A percentile compares a stretch with the other conserved stretches of the same genome.
Conservation (phyloP, 2,888 invertebrate genomes). For the Phortica magna region DNA sequence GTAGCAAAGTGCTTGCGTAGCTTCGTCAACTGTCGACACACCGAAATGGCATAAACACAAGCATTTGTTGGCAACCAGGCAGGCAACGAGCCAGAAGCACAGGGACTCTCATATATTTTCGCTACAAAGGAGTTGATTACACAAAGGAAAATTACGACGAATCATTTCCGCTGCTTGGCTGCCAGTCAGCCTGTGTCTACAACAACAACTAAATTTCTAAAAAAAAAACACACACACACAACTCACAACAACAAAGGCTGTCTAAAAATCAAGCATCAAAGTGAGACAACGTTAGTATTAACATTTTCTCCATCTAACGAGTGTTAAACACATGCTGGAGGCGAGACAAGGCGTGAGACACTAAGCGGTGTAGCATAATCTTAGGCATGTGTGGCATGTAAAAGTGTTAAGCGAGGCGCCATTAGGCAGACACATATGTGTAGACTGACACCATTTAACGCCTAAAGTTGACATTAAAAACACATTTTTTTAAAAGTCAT, state of each 20-base stretch:
- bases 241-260: slow-evolving; percentile 37
- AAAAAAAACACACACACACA: background rate
- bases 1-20: slow-evolving; percentile 25
- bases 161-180: slow-evolving; percentile 77
- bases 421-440: slow-evolving; percentile 23
- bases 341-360: background rate
- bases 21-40: background rate
- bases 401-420: slow-evolving; percentile 25
- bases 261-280: slow-evolving; percentile 53
- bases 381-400: slow-evolving; percentile 42
- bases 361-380: slow-evolving; percentile 37
- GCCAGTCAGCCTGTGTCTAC: slow-evolving; percentile 51
- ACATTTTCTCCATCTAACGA: background rate
- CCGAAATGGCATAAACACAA: background rate
- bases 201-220: slow-evolving; percentile 39
- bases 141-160: slow-evolving; percentile 77
- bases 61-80: slow-evolving; percentile 37
- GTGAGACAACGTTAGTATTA: slow-evolving; percentile 58
- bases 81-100: slow-evolving; percentile 51
- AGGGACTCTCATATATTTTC: slow-evolving; percentile 70
- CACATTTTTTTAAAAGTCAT: slow-evolving; percentile 54
- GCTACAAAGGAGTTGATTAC: slow-evolving; percentile 76
- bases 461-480: slow-evolving; percentile 48
- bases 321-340: background rate
- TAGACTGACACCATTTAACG: slow-evolving; percentile 29